Conservation (phyloP, 2,888 invertebrate species). For the Heliconius sara region DNA sequence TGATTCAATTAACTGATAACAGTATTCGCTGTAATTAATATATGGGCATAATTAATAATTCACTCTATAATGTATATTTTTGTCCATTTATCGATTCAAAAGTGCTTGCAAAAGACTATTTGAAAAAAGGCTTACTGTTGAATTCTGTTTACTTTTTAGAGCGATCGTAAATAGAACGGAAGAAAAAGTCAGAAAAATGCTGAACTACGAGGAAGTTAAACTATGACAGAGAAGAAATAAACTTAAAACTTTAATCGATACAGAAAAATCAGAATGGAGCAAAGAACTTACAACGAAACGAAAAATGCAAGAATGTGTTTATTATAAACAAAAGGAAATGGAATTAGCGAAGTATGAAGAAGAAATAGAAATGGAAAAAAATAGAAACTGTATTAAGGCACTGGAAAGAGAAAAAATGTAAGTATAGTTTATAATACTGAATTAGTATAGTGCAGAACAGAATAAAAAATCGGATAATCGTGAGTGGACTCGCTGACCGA, state of each 20-base stretch:
- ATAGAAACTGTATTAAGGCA: constrained; percentile 70
- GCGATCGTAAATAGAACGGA: constrained; percentile 69
- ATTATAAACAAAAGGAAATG: constrained; percentile 63
- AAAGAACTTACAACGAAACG: constrained; percentile 63
- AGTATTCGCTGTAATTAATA: background rate
- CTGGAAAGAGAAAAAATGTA: constrained; percentile 76
- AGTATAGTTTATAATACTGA: constrained; percentile 46
- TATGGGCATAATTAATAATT: too few species aligned
- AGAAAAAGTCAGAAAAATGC: constrained; percentile 65
- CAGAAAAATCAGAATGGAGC: constrained; percentile 62
- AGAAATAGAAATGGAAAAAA: constrained; percentile 67
- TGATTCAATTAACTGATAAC: constrained; percentile 12
- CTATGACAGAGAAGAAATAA: constrained; percentile 73
- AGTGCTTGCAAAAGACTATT: background rate
- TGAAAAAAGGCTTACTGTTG: background rate
- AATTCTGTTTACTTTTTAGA: constrained; percentile 52
- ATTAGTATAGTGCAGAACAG: too few species aligned
- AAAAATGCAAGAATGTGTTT: constrained; percentile 62
- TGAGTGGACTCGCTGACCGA: too few species aligned
- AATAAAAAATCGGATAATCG: too few species aligned
- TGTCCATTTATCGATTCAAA: too few species aligned
- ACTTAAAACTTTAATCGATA: constrained; percentile 60
- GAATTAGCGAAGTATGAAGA: constrained; percentile 59
- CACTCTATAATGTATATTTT: too few species aligned
- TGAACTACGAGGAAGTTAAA: constrained; percentile 66